phyloP scores from a whole-genome alignment of 2,888 invertebrate species.

The Xestia rhomboidea region DNA sequence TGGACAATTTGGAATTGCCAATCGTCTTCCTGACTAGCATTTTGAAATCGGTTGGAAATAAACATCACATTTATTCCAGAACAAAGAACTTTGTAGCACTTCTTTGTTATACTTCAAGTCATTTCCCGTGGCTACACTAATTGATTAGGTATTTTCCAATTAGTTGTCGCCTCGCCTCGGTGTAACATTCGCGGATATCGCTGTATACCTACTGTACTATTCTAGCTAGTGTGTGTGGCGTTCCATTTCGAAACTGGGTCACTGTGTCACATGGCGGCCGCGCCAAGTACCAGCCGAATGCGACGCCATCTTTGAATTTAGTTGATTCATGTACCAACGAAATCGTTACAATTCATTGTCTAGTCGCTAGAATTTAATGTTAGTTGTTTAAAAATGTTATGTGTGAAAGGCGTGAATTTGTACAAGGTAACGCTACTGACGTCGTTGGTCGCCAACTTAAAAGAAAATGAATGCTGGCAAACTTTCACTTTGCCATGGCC shows the following conservation, averaged over 20 bases:
- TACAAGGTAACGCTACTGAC: slow-evolving; percentile 68
- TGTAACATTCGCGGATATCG: slow-evolving; percentile 77
- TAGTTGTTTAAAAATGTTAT: slow-evolving; percentile 31
- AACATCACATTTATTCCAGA: neutral
- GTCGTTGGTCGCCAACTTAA: slow-evolving; percentile 67
- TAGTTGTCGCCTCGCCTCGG: slow-evolving; percentile 72
- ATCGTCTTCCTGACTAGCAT: neutral
- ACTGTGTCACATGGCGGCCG: slow-evolving; percentile 88
- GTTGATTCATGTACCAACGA: slow-evolving; percentile 81
- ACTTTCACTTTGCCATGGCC: slow-evolving; percentile 85
- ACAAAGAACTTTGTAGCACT: neutral
- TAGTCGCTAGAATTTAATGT: slow-evolving; percentile 43
- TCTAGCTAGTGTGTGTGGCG: slow-evolving; percentile 83
- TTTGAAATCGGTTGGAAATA: slow-evolving; percentile 47
- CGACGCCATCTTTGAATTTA: slow-evolving; percentile 88
- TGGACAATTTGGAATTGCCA: neutral
- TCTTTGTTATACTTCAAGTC: slow-evolving; percentile 9
- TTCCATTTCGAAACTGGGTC: slow-evolving; percentile 90
- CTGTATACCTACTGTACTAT: slow-evolving; percentile 77
- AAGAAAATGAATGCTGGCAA: slow-evolving; percentile 81
- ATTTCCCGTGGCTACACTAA: slow-evolving; percentile 62
- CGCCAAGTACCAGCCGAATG: slow-evolving; percentile 84
- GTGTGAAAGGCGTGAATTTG: slow-evolving; percentile 42
- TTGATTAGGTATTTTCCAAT: slow-evolving; percentile 73
- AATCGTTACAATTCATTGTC: slow-evolving; percentile 65